phyloP scores from a whole-genome alignment of 2,888 invertebrate species.

The Luperina nickerlii region DNA sequence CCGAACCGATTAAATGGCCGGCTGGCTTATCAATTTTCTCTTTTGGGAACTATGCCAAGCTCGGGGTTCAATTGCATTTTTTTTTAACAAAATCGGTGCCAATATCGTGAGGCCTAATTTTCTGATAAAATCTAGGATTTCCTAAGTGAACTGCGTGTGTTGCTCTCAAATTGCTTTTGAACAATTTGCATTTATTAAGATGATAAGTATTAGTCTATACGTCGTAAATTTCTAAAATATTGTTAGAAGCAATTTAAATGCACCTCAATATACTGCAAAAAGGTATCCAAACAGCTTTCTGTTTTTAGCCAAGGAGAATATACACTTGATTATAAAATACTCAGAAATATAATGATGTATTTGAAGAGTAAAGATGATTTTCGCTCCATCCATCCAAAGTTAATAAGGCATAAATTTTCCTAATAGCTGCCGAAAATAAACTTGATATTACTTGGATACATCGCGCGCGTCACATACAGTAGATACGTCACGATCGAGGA shows the following conservation, averaged over 20 bases:
- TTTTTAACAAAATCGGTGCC: constrained; percentile 41
- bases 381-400: constrained; percentile 20
- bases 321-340: constrained; percentile 20
- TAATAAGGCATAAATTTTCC: constrained; percentile 35
- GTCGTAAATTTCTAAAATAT: not conserved
- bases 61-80: constrained; percentile 18
- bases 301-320: not conserved
- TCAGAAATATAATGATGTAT: constrained; percentile 20
- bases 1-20: constrained; percentile 49
- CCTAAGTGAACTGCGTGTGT: constrained; percentile 1
- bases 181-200: not conserved
- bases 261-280: not conserved
- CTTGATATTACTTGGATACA: constrained; percentile 41
- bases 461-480: constrained; percentile 43
- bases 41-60: constrained; percentile 38
- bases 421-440: constrained; percentile 48
- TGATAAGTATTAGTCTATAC: not conserved
- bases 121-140: constrained; percentile 39
- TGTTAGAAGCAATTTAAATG: not conserved
- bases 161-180: not conserved
- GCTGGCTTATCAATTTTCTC: constrained; percentile 51
- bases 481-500: constrained; percentile 54
- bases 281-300: not conserved
- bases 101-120: constrained; percentile 50
- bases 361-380: constrained; percentile 27